Conservation (phyloP, 2,888 invertebrate species). For the Metacarcinus magister region DNA sequence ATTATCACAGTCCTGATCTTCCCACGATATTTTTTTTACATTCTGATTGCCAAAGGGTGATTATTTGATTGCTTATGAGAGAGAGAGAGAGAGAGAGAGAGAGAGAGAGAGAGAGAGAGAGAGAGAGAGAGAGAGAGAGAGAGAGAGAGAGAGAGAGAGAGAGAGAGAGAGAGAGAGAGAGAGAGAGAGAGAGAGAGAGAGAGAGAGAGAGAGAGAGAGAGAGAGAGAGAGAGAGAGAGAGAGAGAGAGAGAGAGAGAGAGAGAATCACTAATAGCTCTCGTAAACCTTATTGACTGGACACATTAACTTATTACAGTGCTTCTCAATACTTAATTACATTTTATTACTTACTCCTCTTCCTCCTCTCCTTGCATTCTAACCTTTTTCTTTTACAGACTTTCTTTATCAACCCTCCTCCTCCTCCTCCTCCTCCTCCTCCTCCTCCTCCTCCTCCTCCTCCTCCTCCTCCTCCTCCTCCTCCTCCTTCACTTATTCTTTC, state of each 20-base stretch:
- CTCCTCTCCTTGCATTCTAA: background rate
- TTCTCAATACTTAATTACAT: background rate
- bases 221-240: slow-evolving; percentile 6
- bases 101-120: background rate
- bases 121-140: background rate
- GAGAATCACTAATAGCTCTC: no score
- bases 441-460: background rate
- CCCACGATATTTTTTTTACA: background rate
- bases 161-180: background rate
- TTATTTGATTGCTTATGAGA: no score
- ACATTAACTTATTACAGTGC: background rate
- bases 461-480: background rate
- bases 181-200: background rate
- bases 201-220: background rate
- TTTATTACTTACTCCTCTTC: background rate
- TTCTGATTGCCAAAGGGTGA: no score
- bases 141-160: background rate
- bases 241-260: no score
- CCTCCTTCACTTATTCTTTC: background rate
- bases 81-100: no score
- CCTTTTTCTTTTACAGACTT: background rate
- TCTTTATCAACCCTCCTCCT: background rate
- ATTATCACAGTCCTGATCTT: background rate
- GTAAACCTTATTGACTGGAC: no score
- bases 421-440: background rate